A percentile compares a stretch with the other conserved stretches of the same genome.
These are phyloP conservation scores for Machimus atricapillus DNA, from an alignment of 2,888 invertebrate genomes.

Conservation along the genomic window DNA sequence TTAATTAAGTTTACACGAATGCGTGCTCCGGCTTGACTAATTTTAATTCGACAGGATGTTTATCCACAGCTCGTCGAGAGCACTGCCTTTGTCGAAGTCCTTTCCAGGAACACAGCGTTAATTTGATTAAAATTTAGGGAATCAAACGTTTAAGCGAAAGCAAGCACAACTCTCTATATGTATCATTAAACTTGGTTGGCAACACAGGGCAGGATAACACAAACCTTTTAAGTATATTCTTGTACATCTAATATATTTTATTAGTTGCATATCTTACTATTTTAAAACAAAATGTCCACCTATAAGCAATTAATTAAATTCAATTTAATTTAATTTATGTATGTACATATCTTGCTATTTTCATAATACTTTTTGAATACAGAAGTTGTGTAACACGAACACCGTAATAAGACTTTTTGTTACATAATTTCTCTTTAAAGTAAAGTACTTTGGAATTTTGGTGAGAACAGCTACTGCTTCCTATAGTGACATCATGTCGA, in stretches of 20 bases:
- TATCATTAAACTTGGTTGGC: neutral
- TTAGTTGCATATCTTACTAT: too few relatives aligned
- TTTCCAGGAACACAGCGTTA: neutral
- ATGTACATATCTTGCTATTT: too few relatives aligned
- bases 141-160: neutral
- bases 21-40: neutral
- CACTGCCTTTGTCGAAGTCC: neutral
- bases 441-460: too few relatives aligned
- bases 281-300: too few relatives aligned
- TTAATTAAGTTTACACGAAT: conserved; percentile 29
- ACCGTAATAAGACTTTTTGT: too few relatives aligned
- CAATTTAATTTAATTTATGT: too few relatives aligned
- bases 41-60: neutral
- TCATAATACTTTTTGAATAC: too few relatives aligned
- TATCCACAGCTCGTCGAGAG: neutral
- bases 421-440: too few relatives aligned
- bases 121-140: neutral
- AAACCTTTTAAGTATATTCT: neutral
- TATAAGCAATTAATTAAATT: too few relatives aligned
- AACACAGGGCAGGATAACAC: neutral
- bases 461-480: too few relatives aligned
- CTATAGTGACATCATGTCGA: too few relatives aligned
- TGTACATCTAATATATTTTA: neutral
- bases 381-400: too few relatives aligned
- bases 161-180: neutral